Conservation (phyloP, 2,113 vertebrate genomes). For the Shinisaurus crocodilurus region DNA sequence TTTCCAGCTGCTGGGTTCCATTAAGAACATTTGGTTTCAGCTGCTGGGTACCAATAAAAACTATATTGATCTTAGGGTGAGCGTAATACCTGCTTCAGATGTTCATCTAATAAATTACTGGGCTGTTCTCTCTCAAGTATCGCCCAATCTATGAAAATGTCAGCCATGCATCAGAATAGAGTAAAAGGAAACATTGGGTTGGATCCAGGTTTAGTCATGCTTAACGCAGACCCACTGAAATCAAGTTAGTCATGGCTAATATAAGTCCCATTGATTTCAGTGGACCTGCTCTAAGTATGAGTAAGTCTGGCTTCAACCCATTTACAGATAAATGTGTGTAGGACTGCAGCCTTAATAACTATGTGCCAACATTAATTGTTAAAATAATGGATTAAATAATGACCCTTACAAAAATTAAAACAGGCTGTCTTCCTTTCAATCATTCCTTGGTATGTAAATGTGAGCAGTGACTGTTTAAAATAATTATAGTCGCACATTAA, state of each 20-base stretch:
- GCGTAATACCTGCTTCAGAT: slow-evolving; percentile 37
- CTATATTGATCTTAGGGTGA: slow-evolving; percentile 11
- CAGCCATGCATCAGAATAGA: background rate
- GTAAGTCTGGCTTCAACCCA: background rate
- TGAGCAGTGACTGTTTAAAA: slow-evolving; percentile 74
- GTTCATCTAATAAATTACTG: slow-evolving; percentile 37
- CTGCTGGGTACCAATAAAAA: background rate
- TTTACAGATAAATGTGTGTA: background rate
- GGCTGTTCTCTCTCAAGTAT: slow-evolving; percentile 22
- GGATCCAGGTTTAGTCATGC: background rate
- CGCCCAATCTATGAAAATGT: background rate
- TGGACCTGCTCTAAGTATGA: background rate
- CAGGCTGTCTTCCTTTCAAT: slow-evolving; percentile 64
- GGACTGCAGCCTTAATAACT: slow-evolving; percentile 4
- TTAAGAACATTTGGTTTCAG: background rate
- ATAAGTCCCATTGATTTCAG: background rate
- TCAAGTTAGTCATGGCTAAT: background rate
- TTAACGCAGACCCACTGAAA: background rate
- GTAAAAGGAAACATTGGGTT: slow-evolving; percentile 24
- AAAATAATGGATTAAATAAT: slow-evolving; percentile 58
- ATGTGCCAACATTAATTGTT: slow-evolving; percentile 37
- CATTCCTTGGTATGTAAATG: slow-evolving; percentile 71
- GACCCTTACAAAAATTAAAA: slow-evolving; percentile 48
- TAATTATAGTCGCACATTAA: slow-evolving; percentile 74
- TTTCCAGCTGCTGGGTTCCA: slow-evolving; percentile 15